A percentile compares a stretch with the other conserved stretches of the same genome.
These are phyloP conservation scores for Thecocarcelia acutangulata DNA, from an alignment of 2,888 invertebrate species.

Conservation along the genomic window DNA sequence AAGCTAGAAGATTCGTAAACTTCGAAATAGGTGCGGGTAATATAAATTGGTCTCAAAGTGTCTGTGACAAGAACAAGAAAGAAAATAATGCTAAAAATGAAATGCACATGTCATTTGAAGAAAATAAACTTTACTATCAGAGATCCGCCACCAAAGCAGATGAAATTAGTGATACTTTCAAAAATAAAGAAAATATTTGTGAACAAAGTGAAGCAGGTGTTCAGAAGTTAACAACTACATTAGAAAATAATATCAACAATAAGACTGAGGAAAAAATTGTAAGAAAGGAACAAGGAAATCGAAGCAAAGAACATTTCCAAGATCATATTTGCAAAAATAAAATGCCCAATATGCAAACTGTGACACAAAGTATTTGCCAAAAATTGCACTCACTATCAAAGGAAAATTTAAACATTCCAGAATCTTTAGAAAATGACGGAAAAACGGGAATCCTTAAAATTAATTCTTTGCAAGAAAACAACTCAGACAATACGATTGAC, in stretches of 20 bases:
- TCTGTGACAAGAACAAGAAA: neutral
- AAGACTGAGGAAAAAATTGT: neutral
- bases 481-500: neutral
- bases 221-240: no score
- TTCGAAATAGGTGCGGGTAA: slow-evolving; percentile 88
- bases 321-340: no score
- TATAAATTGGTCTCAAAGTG: slow-evolving; percentile 84
- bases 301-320: no score
- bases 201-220: neutral
- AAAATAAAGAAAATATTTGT: slow-evolving; percentile 13
- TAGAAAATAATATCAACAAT: neutral
- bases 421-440: no score
- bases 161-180: neutral
- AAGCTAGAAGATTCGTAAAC: slow-evolving; percentile 88
- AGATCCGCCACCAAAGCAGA: slow-evolving; percentile 20
- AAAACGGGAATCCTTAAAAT: neutral
- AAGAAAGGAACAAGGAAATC: no score
- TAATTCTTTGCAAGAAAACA: neutral
- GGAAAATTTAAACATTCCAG: no score
- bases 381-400: no score
- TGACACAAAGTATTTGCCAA: no score
- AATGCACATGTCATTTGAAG: slow-evolving; percentile 72
- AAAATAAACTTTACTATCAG: slow-evolving; percentile 38
- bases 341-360: no score
- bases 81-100: slow-evolving; percentile 11